phyloP scores from a whole-genome alignment of 2,797 vertebrate species.

The Clarias fuscus region DNA sequence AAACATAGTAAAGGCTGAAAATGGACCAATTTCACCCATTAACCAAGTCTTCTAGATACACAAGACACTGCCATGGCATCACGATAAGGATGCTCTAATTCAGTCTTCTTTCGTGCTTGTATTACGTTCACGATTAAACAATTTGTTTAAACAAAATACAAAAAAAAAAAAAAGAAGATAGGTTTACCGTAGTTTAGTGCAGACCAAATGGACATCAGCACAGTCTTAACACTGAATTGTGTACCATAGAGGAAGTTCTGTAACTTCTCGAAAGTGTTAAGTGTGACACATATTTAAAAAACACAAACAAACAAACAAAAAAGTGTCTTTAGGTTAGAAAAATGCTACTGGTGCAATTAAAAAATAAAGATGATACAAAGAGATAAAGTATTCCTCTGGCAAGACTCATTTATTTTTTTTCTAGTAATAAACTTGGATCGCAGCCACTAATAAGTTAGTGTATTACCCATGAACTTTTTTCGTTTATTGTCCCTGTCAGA shows the following conservation, averaged over 20 bases:
- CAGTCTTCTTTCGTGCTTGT: not conserved
- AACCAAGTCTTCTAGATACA: constrained; percentile 17
- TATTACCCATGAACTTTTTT: constrained; percentile 22
- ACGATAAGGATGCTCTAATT: not conserved
- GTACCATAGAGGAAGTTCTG: no score
- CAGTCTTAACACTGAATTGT: no score
- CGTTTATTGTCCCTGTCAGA: constrained; percentile 26
- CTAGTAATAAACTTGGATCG: not conserved
- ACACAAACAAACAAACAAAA: not conserved
- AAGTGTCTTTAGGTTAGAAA: not conserved
- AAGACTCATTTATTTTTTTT: not conserved
- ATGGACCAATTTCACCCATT: constrained; percentile 26
- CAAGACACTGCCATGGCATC: not conserved
- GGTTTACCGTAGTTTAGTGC: no score
- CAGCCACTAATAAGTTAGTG: not conserved
- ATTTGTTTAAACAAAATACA: not conserved
- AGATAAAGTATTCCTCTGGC: not conserved
- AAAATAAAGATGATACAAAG: not conserved
- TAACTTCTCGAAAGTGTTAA: no score
- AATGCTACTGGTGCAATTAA: not conserved
- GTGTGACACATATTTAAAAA: not conserved
- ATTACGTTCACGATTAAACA: not conserved
- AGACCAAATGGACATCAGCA: no score
- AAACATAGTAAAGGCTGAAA: constrained; percentile 21
- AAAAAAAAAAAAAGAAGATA: no score